Evolutionary conservation across 2,888 invertebrate species (phyloP).

Genomic region (Clivina fossor): DNA sequence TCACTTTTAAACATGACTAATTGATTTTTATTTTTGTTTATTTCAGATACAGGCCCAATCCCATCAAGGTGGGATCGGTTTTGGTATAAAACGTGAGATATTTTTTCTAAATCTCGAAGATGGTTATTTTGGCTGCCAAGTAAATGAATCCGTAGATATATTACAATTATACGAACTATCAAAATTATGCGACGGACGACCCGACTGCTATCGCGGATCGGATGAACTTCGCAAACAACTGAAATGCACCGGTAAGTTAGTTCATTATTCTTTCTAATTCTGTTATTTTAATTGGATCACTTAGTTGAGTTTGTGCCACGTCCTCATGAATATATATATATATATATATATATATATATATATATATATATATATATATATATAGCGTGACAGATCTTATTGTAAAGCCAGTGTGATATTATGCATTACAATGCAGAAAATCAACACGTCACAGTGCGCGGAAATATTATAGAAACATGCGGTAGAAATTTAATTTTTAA

Average conservation of each 20-base stretch:
- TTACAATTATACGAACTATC: slow-evolving; percentile 93
- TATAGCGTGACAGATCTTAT: too few relatives aligned
- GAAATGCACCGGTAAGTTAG: slow-evolving; percentile 88
- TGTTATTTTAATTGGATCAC: not conserved
- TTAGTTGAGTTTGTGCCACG: not conserved
- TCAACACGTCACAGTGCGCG: too few relatives aligned
- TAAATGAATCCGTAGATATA: slow-evolving; percentile 93
- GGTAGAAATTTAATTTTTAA: too few relatives aligned
- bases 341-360: too few relatives aligned
- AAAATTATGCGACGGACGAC: slow-evolving; percentile 87
- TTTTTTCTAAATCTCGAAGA: slow-evolving; percentile 97
- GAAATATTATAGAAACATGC: too few relatives aligned
- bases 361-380: too few relatives aligned
- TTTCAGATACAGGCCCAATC: slow-evolving; percentile 74
- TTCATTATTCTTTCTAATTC: too few relatives aligned
- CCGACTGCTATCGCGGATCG: slow-evolving; percentile 89
- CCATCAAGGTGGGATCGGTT: slow-evolving; percentile 72
- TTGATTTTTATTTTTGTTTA: slow-evolving; percentile 46
- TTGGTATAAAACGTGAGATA: slow-evolving; percentile 86
- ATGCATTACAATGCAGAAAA: too few relatives aligned
- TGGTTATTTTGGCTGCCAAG: slow-evolving; percentile 97
- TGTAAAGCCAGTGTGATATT: too few relatives aligned
- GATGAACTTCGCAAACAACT: slow-evolving; percentile 87
- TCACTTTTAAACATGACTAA: too few relatives aligned
- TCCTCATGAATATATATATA: not conserved